Evolutionary conservation across 2,888 invertebrate genomes (phyloP).

Genomic region (Agriotes lineatus): DNA sequence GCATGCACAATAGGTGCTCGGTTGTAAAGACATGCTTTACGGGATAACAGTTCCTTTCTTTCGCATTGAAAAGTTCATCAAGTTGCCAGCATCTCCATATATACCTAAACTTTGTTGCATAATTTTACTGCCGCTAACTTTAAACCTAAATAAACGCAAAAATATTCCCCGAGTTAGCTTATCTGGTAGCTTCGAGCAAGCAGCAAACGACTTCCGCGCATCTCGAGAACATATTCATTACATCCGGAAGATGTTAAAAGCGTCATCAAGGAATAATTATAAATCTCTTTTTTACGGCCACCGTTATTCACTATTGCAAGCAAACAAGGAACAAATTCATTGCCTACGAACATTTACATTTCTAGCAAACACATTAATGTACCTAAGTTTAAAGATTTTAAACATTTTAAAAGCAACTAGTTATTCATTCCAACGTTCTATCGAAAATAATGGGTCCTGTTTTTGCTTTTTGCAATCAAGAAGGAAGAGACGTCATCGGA

Average conservation of each 20-base stretch:
- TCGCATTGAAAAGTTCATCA: slow-evolving; percentile 27
- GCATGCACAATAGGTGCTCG: slow-evolving; percentile 51
- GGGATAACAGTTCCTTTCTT: slow-evolving; percentile 25
- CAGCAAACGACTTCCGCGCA: slow-evolving; percentile 43
- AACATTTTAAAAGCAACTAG: no score
- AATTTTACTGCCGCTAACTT: slow-evolving; percentile 28
- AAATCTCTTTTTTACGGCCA: slow-evolving; percentile 42
- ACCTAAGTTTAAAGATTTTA: no score
- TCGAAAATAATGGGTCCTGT: no score
- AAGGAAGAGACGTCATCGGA: no score
- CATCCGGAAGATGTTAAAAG: slow-evolving; percentile 47
- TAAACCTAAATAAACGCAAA: slow-evolving; percentile 41
- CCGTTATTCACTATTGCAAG: slow-evolving; percentile 27
- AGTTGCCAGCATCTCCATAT: slow-evolving; percentile 9
- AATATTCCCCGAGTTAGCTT: slow-evolving; percentile 41
- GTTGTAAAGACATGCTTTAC: slow-evolving; percentile 26
- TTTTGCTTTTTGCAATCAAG: no score
- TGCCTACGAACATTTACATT: not conserved
- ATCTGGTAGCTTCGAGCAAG: slow-evolving; percentile 36
- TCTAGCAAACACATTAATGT: not conserved
- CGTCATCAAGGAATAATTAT: slow-evolving; percentile 47
- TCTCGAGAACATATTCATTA: slow-evolving; percentile 47
- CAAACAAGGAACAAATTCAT: slow-evolving; percentile 32
- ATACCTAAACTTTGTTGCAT: slow-evolving; percentile 31
- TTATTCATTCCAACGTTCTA: no score